These are phyloP conservation scores for Raja brachyura DNA, from an alignment of 2,113 vertebrate genomes.

Conservation along the genomic window DNA sequence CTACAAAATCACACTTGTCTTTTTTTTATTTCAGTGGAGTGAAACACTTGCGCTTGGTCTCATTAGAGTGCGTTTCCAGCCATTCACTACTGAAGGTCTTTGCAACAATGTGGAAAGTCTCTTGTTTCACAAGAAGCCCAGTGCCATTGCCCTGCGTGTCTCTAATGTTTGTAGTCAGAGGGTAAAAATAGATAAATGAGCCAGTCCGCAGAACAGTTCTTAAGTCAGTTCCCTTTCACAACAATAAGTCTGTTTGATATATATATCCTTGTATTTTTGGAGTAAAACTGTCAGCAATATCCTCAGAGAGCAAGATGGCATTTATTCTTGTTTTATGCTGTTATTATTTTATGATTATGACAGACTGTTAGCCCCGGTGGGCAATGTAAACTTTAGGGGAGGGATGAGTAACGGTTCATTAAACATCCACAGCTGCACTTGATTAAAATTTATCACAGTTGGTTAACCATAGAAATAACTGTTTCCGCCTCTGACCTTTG, in stretches of 20 bases:
- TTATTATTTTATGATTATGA: conserved; percentile 31
- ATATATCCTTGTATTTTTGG: background rate
- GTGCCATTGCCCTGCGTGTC: background rate
- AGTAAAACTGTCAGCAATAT: background rate
- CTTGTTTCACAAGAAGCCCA: background rate
- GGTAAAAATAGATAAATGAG: background rate
- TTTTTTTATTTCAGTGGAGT: background rate
- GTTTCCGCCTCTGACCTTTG: conserved; percentile 36
- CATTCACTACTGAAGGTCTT: conserved; percentile 7
- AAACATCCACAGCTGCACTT: conserved; percentile 26
- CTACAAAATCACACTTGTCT: background rate
- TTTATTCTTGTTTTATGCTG: background rate
- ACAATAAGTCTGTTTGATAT: conserved; percentile 8
- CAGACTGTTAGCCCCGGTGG: conserved; percentile 20
- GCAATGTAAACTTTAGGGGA: conserved; percentile 32
- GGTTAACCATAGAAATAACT: conserved; percentile 38
- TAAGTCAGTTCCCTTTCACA: conserved; percentile 3
- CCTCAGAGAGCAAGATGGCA: background rate
- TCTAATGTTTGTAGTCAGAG: background rate
- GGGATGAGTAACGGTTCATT: conserved; percentile 17
- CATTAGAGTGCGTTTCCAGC: background rate
- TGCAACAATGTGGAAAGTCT: background rate
- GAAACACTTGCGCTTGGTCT: conserved; percentile 13
- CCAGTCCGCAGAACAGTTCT: background rate
- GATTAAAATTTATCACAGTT: conserved; percentile 38